Conservation (phyloP, 2,888 invertebrate species). For the Nephrotoma flavescens region DNA sequence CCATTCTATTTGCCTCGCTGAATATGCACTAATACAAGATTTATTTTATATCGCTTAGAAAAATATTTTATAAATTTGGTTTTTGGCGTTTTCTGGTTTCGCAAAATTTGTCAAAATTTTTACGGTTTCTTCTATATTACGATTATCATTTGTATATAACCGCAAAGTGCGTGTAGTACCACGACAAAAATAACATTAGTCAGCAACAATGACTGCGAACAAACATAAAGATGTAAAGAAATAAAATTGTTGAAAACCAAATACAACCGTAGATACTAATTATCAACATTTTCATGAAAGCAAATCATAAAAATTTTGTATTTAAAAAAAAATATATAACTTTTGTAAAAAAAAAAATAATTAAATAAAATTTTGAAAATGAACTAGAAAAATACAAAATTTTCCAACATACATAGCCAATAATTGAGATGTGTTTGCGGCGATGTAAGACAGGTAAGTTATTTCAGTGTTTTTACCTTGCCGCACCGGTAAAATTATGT, state of each 20-base stretch:
- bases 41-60: too few species aligned
- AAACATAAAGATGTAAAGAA: background rate
- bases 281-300: background rate
- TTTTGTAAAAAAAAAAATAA: background rate
- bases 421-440: background rate
- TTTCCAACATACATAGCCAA: background rate
- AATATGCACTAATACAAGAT: too few species aligned
- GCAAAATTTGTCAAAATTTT: too few species aligned
- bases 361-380: background rate
- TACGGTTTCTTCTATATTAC: too few species aligned
- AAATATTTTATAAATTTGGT: too few species aligned
- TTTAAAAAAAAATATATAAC: background rate
- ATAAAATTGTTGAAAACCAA: background rate
- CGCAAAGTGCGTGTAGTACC: too few species aligned
- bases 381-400: background rate
- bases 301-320: too few species aligned
- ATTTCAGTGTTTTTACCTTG: background rate
- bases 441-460: background rate
- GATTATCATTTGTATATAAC: too few species aligned
- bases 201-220: background rate
- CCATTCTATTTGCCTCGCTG: too few species aligned
- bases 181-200: background rate
- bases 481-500: background rate
- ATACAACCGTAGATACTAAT: background rate
- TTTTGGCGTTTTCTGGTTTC: too few species aligned